Conservation (phyloP, 2,797 vertebrate genomes). For the Ctenosaura bakeri region DNA sequence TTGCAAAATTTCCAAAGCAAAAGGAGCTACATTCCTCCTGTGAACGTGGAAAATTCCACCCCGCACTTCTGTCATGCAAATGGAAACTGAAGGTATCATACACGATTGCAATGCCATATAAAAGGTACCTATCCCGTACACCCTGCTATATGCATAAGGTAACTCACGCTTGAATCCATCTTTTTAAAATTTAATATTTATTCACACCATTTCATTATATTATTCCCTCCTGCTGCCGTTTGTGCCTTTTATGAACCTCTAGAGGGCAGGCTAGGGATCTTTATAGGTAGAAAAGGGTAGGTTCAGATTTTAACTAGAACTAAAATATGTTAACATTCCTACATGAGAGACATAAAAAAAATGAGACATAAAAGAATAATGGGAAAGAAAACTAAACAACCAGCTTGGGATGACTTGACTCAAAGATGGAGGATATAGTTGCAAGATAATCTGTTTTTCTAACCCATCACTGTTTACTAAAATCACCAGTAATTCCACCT, state of each 20-base stretch:
- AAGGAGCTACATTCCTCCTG: neutral
- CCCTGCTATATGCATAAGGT: neutral
- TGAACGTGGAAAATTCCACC: neutral
- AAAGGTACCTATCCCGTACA: neutral
- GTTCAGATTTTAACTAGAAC: neutral
- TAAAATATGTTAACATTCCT: neutral
- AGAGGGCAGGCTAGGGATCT: neutral
- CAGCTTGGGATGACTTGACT: neutral
- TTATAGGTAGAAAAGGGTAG: neutral
- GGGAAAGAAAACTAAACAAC: neutral
- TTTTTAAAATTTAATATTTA: neutral
- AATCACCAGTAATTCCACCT: neutral
- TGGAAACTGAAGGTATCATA: too few relatives aligned
- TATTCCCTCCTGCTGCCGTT: fast-evolving
- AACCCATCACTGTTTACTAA: neutral
- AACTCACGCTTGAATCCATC: neutral
- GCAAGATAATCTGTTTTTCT: neutral
- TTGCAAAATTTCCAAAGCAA: neutral
- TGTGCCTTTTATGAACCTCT: neutral
- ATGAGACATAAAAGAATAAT: neutral
- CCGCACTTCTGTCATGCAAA: fast-evolving
- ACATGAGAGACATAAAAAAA: too few relatives aligned
- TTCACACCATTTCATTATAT: neutral
- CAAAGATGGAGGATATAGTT: neutral
- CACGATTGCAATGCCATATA: neutral